phyloP scores from a whole-genome alignment of 2,113 vertebrate genomes.

The Parotia lawesii region DNA sequence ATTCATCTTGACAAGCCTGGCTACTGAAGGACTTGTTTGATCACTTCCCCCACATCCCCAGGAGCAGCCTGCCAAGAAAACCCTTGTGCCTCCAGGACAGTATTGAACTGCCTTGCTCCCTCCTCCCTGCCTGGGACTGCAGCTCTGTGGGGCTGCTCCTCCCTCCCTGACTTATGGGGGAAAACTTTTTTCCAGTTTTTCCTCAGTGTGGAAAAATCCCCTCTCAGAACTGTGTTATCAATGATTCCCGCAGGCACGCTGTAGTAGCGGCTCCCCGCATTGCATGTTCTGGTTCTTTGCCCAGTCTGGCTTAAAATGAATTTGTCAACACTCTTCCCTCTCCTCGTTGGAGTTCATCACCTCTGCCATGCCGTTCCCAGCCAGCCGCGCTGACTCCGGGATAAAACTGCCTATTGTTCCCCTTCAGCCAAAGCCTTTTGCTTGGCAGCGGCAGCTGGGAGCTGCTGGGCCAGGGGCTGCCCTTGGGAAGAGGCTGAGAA shows the following conservation, averaged over 20 bases:
- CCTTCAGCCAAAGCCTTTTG: not conserved
- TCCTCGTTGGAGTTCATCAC: constrained; percentile 58
- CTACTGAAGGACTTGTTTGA: constrained; percentile 62
- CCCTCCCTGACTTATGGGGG: not conserved
- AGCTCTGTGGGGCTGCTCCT: not conserved
- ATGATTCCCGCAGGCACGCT: constrained; percentile 12
- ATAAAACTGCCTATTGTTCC: constrained; percentile 60
- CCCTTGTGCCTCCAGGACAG: not conserved
- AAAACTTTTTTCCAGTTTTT: not conserved
- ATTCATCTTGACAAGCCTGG: constrained; percentile 49
- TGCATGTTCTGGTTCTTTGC: constrained; percentile 34
- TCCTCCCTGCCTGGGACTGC: not conserved
- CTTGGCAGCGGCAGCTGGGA: constrained; percentile 42
- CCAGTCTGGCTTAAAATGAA: constrained; percentile 57
- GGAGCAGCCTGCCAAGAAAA: constrained; percentile 44
- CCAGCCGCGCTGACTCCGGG: not conserved
- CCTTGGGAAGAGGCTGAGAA: not conserved
- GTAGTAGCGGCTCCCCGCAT: constrained; percentile 1
- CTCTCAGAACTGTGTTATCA: not conserved
- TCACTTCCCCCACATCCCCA: not conserved
- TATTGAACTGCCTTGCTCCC: not conserved
- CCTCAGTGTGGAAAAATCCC: not conserved
- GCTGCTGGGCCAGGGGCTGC: not conserved
- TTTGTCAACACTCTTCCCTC: constrained; percentile 58
- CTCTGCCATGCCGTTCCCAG: constrained; percentile 55